phyloP scores from a whole-genome alignment of 2,797 vertebrate genomes.

The Alectoris magna region DNA sequence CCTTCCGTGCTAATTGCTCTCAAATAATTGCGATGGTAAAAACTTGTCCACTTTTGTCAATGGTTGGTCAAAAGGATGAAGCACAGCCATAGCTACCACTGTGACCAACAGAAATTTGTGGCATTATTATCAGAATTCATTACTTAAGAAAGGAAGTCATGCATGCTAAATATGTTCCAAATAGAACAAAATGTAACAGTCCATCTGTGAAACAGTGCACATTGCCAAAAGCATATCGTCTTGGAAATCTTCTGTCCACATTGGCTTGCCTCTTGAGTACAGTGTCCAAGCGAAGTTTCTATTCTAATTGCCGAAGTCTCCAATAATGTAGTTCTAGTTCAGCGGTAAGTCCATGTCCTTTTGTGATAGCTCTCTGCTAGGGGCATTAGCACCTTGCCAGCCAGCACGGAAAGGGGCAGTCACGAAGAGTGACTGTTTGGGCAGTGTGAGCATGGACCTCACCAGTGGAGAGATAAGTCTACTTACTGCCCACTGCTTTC shows the following conservation, averaged over 20 bases:
- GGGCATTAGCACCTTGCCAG: neutral
- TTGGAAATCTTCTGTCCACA: conserved; percentile 70
- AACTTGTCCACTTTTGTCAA: neutral
- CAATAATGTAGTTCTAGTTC: conserved; percentile 11
- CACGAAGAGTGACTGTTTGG: neutral
- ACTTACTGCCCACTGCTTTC: neutral
- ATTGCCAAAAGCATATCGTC: conserved; percentile 61
- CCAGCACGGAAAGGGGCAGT: neutral
- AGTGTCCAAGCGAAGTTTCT: conserved; percentile 61
- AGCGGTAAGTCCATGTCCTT: neutral
- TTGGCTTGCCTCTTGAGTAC: conserved; percentile 52
- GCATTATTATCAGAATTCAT: conserved; percentile 59
- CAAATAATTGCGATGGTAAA: neutral
- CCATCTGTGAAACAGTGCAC: conserved; percentile 19
- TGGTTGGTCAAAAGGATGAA: conserved; percentile 12
- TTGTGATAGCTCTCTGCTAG: neutral
- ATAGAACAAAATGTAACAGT: conserved; percentile 75
- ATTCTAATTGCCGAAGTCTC: conserved; percentile 8
- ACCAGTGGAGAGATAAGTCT: accelerated
- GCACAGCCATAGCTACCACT: conserved; percentile 5
- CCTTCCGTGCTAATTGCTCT: neutral
- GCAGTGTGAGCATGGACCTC: neutral
- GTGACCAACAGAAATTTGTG: conserved; percentile 48
- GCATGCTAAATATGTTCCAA: conserved; percentile 69
- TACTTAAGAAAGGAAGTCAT: conserved; percentile 69